Conservation (phyloP, 2,797 vertebrate species). For the Malurus splendens region DNA sequence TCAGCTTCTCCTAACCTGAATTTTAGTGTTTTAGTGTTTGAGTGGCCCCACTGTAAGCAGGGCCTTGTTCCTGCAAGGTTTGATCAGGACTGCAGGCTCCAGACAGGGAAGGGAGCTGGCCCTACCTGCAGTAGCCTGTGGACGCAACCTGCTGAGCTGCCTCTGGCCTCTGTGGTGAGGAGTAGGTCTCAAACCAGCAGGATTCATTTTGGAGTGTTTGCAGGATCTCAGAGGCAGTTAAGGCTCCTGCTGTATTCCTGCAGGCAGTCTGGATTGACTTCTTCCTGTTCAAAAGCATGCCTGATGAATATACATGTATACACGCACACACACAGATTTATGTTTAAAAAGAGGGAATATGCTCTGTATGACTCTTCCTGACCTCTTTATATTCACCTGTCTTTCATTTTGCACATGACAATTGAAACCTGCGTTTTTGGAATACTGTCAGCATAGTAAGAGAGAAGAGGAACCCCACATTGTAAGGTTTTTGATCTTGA, state of each 20-base stretch:
- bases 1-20: neutral
- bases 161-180: neutral
- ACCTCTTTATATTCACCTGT: neutral
- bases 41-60: neutral
- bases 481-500: neutral
- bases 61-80: neutral
- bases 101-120: neutral
- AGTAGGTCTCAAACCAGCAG: rapidly evolving
- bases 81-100: neutral
- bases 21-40: neutral
- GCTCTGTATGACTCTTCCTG: neutral
- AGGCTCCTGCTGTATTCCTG: neutral
- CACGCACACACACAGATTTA: rapidly evolving
- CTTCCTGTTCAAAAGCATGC: neutral
- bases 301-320: neutral
- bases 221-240: neutral
- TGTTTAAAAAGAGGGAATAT: neutral
- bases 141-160: neutral
- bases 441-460: neutral
- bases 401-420: neutral
- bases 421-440: neutral
- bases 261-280: neutral
- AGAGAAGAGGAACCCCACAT: neutral
- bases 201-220: neutral
- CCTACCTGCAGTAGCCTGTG: rapidly evolving